Base-by-base conservation (phyloP, 2,888 invertebrate species). In the Diarsia mendica region DNA sequence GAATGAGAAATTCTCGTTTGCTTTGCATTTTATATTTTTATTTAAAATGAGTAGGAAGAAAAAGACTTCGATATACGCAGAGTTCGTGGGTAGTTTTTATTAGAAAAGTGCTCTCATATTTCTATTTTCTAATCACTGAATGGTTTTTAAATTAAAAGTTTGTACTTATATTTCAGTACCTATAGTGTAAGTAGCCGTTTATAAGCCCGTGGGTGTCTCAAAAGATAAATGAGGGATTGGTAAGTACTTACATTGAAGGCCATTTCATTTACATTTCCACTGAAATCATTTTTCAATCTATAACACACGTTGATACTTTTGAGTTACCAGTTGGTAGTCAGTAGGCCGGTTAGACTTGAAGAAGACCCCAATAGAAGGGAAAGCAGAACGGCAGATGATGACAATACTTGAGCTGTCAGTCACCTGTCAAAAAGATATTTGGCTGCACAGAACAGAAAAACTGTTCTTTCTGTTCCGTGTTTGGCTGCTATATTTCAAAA, bases 1-100 rank as follows among this genome's bases (percentile, higher is more conserved):
- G 69, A 69, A 77, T 67, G 53, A 67, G 60, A 77, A 77, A 51
- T 69, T 72, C 48, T 69, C 13, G 63, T 39, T 48, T n/a, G 46
- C 23, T 68, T 68, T 76, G 18, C 65, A 23, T 58, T 53, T 48
- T 49, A 11, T 65, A 10, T 23, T 66, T 15, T 33, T 13, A 20
- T 63, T 53, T 20, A 64, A 64, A 77, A 53, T 53, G 2, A 11
- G 53, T 48, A 10, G 13, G 13, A 46, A 11, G 51, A 28, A 28
- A 48, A 23, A 48, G 3, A 13, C 20, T n/a, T 33, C 3, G 20
- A 48, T 10, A 28, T 67, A 65, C 15, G n/a, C 15, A 44, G 33
- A 23, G 13, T 61, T n/a, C 49, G 74, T 48, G 10, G 33, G 20
- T n/a, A 49, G 64, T 77, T 75, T 64, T 64, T 23, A 39, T 60